Conservation (phyloP, 2,888 invertebrate species). For the Clanis bilineata region DNA sequence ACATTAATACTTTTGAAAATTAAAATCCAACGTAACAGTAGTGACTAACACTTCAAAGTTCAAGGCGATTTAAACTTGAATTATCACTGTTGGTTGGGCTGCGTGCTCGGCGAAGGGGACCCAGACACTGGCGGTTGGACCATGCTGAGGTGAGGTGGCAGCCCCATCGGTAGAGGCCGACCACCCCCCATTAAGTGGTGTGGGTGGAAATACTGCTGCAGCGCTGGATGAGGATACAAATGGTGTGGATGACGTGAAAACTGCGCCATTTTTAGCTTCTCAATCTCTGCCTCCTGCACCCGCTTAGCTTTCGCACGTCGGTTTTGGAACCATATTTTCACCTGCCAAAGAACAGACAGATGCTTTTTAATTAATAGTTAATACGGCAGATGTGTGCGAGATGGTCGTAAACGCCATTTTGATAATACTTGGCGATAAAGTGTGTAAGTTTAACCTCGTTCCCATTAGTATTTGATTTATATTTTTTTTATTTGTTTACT, state of each 20-base stretch:
- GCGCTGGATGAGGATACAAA: constrained; percentile 81
- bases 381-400: constrained; percentile 12
- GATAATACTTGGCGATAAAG: constrained; percentile 1
- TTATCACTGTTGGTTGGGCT: constrained; percentile 50
- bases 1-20: not conserved
- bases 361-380: constrained; percentile 12
- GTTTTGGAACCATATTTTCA: constrained; percentile 97
- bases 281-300: constrained; percentile 98
- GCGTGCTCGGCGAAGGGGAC: constrained; percentile 70
- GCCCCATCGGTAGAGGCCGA: constrained; percentile 73
- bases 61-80: constrained; percentile 19
- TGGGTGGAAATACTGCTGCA: constrained; percentile 84
- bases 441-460: constrained; percentile 1
- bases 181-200: constrained; percentile 82
- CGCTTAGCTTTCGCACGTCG: constrained; percentile 98
- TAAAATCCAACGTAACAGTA: not conserved
- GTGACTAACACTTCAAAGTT: not conserved
- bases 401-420: not conserved
- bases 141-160: constrained; percentile 70
- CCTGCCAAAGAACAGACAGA: constrained; percentile 73
- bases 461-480: not conserved
- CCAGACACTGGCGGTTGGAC: constrained; percentile 71
- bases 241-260: constrained; percentile 84
- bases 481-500: not conserved
- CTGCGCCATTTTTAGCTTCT: constrained; percentile 94